Base-by-base conservation (phyloP, 2,113 vertebrate species). In the Nibea albiflora region DNA sequence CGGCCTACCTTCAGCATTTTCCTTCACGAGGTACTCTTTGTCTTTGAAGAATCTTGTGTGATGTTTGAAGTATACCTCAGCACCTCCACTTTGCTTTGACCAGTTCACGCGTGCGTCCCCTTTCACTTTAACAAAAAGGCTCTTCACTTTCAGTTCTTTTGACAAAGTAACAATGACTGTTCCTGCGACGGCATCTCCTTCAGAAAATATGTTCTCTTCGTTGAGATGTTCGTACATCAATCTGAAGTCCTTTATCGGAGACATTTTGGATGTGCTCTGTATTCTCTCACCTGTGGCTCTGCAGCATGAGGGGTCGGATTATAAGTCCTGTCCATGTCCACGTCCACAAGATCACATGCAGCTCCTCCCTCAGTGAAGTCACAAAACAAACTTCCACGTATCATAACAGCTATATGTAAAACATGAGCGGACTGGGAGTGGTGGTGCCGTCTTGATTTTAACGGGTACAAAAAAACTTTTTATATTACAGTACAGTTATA, bases 11-110 rank as follows among this genome's bases (percentile, higher is more conserved):
- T 80, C 56, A 0, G 19, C 19, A 4, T 61, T 61, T 57, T 92
- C 70, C 50, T 54, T 44, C n/a, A 95, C 78, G 0, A 95, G 22
- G 22, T 61, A 57, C 5, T 81, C 35, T 50, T 94, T 94, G 5
- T 88, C 2, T 75, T 95, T 93, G 19, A 94, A 92, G 61, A 89
- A 94, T 78, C 76, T 88, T 73, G 50, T 84, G 46, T 83, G 24
- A 5, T 54, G 81, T 89, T 35, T 35, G 35, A 78, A 0, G 17
- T 3, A 0, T 0, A 15, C 1, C 2, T 1, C 35, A 0, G 16
- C 1, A 0, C 93, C 80, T 1, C 75, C 84, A 0, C 0, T 11
- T 0, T 70, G 57, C 3, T 89, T 86, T 0, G 50, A 54, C 93
- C 94, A 94, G 11, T 6, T 2, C 0, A 92, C 92, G 0, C 47